A percentile compares a stretch with the other conserved stretches of the same genome.
phyloP scores from a whole-genome alignment of 2,888 invertebrate species.

The Sicus ferrugineus region DNA sequence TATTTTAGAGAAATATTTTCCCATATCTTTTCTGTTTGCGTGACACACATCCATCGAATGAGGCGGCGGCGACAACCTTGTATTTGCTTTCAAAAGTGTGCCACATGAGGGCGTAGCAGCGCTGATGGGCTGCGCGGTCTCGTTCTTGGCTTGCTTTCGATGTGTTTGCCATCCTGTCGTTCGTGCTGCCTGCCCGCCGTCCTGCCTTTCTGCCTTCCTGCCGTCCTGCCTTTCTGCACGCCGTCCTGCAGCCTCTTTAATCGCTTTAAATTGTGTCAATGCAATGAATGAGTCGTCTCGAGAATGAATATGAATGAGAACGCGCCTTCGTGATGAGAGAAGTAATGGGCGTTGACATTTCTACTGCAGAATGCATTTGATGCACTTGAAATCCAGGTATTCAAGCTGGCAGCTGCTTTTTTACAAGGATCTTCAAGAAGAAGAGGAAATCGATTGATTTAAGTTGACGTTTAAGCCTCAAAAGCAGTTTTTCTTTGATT shows the following conservation, averaged over 20 bases:
- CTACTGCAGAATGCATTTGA: constrained; percentile 16
- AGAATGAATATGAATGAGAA: not conserved
- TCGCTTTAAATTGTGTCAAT: constrained; percentile 22
- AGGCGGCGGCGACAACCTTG: not conserved
- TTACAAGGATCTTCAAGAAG: too few species aligned
- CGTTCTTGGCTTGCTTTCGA: too few species aligned
- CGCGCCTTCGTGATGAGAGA: not conserved
- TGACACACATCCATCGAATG: constrained; percentile 24
- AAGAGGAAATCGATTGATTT: too few species aligned
- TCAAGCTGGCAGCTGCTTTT: too few species aligned
- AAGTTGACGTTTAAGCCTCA: too few species aligned
- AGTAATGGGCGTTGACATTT: constrained; percentile 24
- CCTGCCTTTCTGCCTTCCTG: too few species aligned
- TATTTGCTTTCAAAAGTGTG: not conserved
- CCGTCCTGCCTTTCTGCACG: not conserved
- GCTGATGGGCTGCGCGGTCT: too few species aligned
- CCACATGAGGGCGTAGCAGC: constrained; percentile 2
- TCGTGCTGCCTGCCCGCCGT: too few species aligned
- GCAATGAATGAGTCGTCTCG: not conserved
- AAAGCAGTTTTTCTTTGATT: too few species aligned
- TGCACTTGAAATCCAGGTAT: too few species aligned
- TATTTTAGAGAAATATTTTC: not conserved
- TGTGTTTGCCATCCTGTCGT: too few species aligned
- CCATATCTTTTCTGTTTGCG: not conserved
- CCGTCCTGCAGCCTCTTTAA: not conserved